phyloP scores from a whole-genome alignment of 2,113 vertebrate species.

The Aramus guarauna region DNA sequence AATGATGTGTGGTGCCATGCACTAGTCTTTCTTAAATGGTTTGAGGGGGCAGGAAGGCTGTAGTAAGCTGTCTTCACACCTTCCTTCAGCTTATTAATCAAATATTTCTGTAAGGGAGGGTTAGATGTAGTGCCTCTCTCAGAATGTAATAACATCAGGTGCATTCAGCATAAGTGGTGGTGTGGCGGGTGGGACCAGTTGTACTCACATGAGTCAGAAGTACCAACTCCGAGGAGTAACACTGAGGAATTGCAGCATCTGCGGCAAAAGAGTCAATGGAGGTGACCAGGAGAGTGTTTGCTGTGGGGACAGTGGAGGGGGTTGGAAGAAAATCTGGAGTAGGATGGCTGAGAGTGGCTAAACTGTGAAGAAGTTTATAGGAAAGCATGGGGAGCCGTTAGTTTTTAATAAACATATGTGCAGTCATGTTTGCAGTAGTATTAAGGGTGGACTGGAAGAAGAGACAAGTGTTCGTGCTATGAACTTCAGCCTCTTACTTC shows the following conservation, averaged over 20 bases:
- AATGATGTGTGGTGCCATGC: not conserved
- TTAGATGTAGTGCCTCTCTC: not conserved
- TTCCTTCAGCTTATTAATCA: not conserved
- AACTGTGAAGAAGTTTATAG: not conserved
- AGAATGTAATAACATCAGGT: not conserved
- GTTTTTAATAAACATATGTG: not conserved
- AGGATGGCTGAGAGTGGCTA: not conserved
- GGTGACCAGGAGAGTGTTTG: not conserved
- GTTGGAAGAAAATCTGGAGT: not conserved
- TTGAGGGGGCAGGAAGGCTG: not conserved
- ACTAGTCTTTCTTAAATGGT: not conserved
- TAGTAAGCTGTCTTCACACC: not conserved
- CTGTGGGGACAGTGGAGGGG: not conserved
- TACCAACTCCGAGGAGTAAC: not conserved
- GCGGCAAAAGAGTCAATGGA: not conserved
- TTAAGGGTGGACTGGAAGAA: not conserved
- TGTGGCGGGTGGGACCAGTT: conserved; percentile 6
- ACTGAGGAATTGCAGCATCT: not conserved
- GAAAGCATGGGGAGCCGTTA: not conserved
- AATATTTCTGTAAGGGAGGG: not conserved
- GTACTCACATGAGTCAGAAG: not conserved
- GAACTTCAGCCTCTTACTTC: not conserved
- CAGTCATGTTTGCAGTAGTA: not conserved
- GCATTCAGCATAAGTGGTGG: not conserved
- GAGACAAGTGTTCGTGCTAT: not conserved